Percentiles rank a stretch among this genome's conserved stretches.
Evolutionary conservation across 2,113 vertebrate species (phyloP).

Genomic region (Clarias batrachus): DNA sequence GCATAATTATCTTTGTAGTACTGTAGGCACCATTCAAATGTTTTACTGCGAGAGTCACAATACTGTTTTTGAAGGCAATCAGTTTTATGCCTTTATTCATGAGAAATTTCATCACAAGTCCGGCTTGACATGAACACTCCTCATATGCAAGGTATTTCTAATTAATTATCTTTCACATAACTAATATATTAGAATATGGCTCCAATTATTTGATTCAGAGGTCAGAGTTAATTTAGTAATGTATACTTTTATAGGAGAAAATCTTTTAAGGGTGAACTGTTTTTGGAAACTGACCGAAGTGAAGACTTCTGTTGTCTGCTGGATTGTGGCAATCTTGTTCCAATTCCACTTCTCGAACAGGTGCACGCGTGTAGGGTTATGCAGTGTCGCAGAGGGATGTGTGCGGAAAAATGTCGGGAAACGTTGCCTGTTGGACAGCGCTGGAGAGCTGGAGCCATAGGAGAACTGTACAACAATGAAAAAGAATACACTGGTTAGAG

Average conservation of each 20-base stretch:
- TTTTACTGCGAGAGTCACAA: no score
- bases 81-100: no score
- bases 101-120: no score
- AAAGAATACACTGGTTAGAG: background rate
- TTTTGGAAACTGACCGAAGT: conserved; percentile 81
- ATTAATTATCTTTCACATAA: background rate
- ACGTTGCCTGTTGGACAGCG: conserved; percentile 89
- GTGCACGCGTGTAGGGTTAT: conserved; percentile 91
- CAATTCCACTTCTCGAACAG: conserved; percentile 95
- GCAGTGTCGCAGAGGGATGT: conserved; percentile 89
- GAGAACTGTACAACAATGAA: conserved; percentile 75
- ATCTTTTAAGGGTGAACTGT: background rate
- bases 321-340: conserved; percentile 95
- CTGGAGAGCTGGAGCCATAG: conserved; percentile 92
- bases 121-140: no score
- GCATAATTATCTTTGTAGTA: background rate
- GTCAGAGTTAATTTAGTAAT: background rate
- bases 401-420: conserved; percentile 95
- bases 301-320: conserved; percentile 96
- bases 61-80: no score
- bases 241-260: background rate
- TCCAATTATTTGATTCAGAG: background rate
- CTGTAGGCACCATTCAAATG: background rate
- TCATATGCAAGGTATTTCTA: background rate
- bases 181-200: background rate